Evolutionary conservation across 2,113 vertebrate genomes (phyloP).

Genomic region (Urocitellus parryii): DNA sequence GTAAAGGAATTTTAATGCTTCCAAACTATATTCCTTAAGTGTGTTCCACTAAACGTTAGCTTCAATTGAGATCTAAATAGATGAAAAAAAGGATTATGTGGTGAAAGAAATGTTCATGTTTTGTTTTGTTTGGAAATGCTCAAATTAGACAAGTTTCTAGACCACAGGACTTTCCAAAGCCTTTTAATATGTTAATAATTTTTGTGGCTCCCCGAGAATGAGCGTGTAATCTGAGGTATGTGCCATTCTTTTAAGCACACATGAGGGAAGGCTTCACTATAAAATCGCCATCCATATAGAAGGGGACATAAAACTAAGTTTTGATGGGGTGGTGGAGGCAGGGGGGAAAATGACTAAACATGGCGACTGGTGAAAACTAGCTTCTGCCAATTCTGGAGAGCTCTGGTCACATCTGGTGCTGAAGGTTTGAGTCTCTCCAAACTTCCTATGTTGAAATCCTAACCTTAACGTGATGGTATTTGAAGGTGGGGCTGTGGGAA

Average conservation of each 20-base stretch:
- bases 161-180: slow-evolving; percentile 34
- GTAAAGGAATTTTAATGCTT: slow-evolving; percentile 25
- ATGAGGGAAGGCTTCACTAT: neutral
- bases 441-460: neutral
- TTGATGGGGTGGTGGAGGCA: neutral
- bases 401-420: neutral
- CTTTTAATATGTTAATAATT: slow-evolving; percentile 59
- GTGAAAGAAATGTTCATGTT: slow-evolving; percentile 16
- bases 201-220: slow-evolving; percentile 31
- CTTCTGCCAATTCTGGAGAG: neutral
- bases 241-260: neutral
- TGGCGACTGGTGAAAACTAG: neutral
- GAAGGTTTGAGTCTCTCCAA: neutral
- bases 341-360: too few species aligned
- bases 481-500: neutral
- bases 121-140: slow-evolving; percentile 46
- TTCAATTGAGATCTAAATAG: slow-evolving; percentile 44
- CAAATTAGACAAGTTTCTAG: slow-evolving; percentile 61
- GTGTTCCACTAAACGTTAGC: neutral
- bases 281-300: neutral
- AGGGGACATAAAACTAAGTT: neutral
- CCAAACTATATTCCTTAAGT: neutral
- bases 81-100: neutral
- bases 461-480: neutral
- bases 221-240: slow-evolving; percentile 9